Evolutionary conservation across 2,888 invertebrate genomes (phyloP).

Genomic region (Scaptomyza tumidula): DNA sequence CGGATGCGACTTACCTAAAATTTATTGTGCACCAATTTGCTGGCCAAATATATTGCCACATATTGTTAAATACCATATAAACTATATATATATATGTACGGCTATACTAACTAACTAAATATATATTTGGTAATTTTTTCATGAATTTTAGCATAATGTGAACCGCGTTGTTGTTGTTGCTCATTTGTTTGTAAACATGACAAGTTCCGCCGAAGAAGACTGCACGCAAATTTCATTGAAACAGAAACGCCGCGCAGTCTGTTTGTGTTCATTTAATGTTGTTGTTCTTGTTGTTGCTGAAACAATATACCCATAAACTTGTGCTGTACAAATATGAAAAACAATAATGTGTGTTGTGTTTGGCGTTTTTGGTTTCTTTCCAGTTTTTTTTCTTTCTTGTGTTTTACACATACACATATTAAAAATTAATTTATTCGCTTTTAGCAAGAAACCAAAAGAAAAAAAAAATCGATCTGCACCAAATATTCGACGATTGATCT

Average conservation of each 20-base stretch:
- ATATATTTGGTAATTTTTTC: conserved; percentile 38
- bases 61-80: conserved; percentile 39
- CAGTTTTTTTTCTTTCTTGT: conserved; percentile 6
- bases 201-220: conserved; percentile 69
- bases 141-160: conserved; percentile 58
- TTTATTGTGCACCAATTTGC: conserved; percentile 62
- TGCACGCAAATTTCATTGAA: conserved; percentile 59
- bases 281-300: conserved; percentile 56
- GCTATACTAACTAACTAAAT: conserved; percentile 26
- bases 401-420: conserved; percentile 51
- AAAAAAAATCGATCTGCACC: conserved; percentile 6
- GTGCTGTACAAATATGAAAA: conserved; percentile 70
- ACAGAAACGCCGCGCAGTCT: conserved; percentile 70
- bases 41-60: conserved; percentile 58
- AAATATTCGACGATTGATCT: conserved; percentile 67
- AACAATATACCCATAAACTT: conserved; percentile 76
- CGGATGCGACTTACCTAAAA: conserved; percentile 53
- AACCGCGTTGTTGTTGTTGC: conserved; percentile 11
- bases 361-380: conserved; percentile 17
- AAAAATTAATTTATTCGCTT: conserved; percentile 75
- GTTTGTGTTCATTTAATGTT: conserved; percentile 61
- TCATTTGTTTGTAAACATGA: conserved; percentile 75
- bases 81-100: conserved; percentile 14
- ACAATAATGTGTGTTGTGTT: conserved; percentile 39
- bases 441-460: conserved; percentile 50